A percentile compares a stretch with the other conserved stretches of the same genome.
Conservation (phyloP, 2,797 vertebrate genomes). For the Chloroceryle amazona region DNA sequence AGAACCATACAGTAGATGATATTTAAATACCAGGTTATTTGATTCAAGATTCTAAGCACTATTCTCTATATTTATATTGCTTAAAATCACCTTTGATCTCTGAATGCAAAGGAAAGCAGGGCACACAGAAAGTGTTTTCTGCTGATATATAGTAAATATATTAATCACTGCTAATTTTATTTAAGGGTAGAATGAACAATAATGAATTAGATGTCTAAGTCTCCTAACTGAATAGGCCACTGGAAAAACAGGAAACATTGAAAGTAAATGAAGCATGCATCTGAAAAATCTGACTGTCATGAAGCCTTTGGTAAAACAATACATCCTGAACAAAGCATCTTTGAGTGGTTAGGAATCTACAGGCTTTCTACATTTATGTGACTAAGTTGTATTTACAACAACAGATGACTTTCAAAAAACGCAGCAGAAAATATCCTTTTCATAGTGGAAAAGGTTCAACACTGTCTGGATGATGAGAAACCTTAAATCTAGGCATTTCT, state of each 20-base stretch:
- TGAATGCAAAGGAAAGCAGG: not conserved
- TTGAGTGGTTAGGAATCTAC: not conserved
- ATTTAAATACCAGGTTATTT: not conserved
- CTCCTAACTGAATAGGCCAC: not conserved
- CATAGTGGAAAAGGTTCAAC: not conserved
- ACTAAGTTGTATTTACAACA: conserved; percentile 9
- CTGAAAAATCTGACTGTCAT: not conserved
- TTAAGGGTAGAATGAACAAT: not conserved
- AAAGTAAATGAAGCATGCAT: not conserved
- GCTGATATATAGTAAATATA: not conserved
- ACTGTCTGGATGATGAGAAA: not conserved
- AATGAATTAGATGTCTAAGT: not conserved
- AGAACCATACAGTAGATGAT: not conserved
- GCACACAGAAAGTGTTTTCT: not conserved
- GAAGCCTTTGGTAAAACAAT: not conserved
- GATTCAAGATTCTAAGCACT: not conserved
- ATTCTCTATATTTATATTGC: not conserved
- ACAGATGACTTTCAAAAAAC: not conserved
- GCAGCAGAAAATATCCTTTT: not conserved
- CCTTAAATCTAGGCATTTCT: not conserved
- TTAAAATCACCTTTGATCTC: not conserved
- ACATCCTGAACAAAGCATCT: not conserved
- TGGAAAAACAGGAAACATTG: not conserved
- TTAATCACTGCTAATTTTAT: accelerated
- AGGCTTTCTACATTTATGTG: not conserved